Evolutionary conservation across 1,140 invertebrate genomes (phyloP), one percentile per base, ranked within the genome.

Genomic region (Piezodorus guildinii): DNA sequence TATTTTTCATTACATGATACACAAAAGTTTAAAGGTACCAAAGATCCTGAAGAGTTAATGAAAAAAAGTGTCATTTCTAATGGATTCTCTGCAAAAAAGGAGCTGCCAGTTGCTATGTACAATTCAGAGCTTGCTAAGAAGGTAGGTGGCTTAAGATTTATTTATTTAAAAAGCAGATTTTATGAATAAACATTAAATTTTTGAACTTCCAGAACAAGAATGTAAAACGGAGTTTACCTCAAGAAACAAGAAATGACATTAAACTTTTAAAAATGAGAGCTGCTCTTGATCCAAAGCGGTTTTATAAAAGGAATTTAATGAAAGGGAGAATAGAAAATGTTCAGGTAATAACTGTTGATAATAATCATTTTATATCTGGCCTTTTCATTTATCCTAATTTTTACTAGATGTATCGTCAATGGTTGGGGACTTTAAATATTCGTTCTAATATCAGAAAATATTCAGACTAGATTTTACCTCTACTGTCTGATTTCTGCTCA

Each of bases 221-320:
- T 12, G 15, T 44, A n/a, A 62, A 43, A 16, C 15, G 16, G 3
- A 79, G 82, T 61, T 97, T 96, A 66, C 95, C 90, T 0, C 85
- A 92, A 23, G 91, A 96, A 74, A 73, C 87, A 6, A 87, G 87
- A 72, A 86, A 87, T 71, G 93, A 97, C 74, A 77, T 98, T 8
- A 81, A 90, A 76, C 74, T 96, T 5, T 73, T 98, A 1, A 85
- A 90, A 76, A 95, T 97, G 92, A 83, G 95, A 72, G 87, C 88
- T n/a, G 88, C 83, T 6, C 76, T 97, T 3, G 88, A 98, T 79
- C 87, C 91, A 0, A 96, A 95, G 74, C 84, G 84, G 62, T 96
- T 96, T 72, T 97, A 96, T 75, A 96, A 96, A 74, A 89, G 90
- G 68, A 94, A 91, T 74, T 91, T 94, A 73, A 79, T 87, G 44